Percentiles rank a stretch among this genome's conserved stretches.
These are phyloP conservation scores for Andinoacara biseriatus DNA, from an alignment of 2,113 vertebrate species.

Conservation along the genomic window DNA sequence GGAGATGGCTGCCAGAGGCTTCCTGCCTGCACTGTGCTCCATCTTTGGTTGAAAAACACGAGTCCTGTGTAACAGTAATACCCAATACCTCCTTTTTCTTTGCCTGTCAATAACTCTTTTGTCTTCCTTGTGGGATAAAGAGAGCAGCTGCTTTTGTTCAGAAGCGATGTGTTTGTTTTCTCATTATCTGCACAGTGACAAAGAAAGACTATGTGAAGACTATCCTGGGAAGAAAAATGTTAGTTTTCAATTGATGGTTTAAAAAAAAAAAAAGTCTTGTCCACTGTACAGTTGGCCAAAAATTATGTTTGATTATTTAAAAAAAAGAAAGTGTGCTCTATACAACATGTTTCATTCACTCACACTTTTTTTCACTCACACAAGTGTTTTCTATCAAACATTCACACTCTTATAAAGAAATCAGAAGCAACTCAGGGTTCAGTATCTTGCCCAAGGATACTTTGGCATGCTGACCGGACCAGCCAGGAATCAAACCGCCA, in stretches of 20 bases:
- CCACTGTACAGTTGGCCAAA: neutral
- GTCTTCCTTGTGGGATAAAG: constrained; percentile 44
- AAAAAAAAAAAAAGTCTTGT: constrained; percentile 7
- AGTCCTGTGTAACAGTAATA: neutral
- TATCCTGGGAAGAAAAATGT: constrained; percentile 31
- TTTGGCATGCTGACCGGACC: too few species aligned
- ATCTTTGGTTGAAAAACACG: constrained; percentile 29
- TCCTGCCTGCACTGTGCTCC: constrained; percentile 23
- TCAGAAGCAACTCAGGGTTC: too few species aligned
- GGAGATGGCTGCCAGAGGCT: constrained; percentile 32
- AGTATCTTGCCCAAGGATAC: too few species aligned
- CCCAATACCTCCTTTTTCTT: constrained; percentile 11
- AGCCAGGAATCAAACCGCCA: too few species aligned
- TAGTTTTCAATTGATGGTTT: constrained; percentile 29
- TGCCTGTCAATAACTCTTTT: constrained; percentile 68
- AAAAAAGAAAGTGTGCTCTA: neutral
- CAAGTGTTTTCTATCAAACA: too few species aligned
- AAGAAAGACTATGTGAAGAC: constrained; percentile 34
- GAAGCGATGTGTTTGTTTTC: constrained; percentile 49
- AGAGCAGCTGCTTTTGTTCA: constrained; percentile 56
- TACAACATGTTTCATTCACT: too few species aligned
- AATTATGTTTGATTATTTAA: neutral
- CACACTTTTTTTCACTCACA: too few species aligned
- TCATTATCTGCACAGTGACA: constrained; percentile 48
- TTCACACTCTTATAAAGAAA: too few species aligned